These are phyloP conservation scores for Eueremaeus valkanovi DNA, from an alignment of 2,888 invertebrate genomes.

Conservation along the genomic window DNA sequence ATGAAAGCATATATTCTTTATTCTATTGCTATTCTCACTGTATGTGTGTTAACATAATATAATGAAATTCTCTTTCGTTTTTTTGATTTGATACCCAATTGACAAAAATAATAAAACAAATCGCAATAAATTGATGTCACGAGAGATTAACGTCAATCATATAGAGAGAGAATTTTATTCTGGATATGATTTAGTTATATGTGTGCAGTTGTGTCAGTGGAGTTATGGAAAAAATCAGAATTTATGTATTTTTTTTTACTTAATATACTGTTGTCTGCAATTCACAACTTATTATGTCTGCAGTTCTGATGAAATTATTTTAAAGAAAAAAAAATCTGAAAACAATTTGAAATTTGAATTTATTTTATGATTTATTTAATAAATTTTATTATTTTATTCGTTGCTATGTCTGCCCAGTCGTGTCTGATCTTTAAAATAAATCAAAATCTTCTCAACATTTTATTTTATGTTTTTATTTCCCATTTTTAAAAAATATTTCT, in stretches of 20 bases:
- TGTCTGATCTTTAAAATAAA: too few species aligned
- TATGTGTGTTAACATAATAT: not conserved
- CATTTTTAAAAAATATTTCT: too few species aligned
- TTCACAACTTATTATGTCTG: not conserved
- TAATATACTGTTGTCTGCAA: too few species aligned
- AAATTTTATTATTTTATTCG: too few species aligned
- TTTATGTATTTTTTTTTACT: too few species aligned
- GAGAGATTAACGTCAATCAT: not conserved
- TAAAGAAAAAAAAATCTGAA: not conserved
- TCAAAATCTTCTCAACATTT: too few species aligned
- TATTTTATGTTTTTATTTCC: too few species aligned
- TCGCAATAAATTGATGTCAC: not conserved
- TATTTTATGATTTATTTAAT: not conserved
- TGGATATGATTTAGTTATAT: not conserved
- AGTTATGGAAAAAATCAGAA: not conserved
- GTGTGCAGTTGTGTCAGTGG: not conserved
- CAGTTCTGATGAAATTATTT: not conserved
- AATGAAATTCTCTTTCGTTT: not conserved
- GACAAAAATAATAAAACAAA: constrained; percentile 1
- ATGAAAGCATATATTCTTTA: not conserved
- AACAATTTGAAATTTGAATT: not conserved
- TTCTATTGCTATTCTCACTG: not conserved
- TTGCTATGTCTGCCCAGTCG: too few species aligned
- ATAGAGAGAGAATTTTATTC: not conserved
- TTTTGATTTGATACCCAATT: not conserved